Conservation (phyloP, 2,888 invertebrate species). For the Cyclophora punctaria region DNA sequence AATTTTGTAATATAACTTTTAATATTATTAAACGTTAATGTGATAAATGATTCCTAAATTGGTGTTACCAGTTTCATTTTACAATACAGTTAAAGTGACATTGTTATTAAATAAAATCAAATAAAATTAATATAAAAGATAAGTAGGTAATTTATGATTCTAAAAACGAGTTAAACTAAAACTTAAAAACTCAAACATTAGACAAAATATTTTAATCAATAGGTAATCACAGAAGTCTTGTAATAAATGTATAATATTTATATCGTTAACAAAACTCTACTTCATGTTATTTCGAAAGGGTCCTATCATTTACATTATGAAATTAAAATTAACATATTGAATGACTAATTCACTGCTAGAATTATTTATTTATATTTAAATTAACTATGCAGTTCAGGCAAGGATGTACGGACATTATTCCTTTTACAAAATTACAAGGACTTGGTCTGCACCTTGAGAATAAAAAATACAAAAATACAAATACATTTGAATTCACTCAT, state of each 20-base stretch:
- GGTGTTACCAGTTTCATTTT: neutral
- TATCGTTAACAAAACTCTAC: conserved; percentile 23
- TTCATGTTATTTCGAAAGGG: conserved; percentile 22
- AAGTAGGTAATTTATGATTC: conserved; percentile 16
- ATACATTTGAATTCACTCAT: too few relatives aligned
- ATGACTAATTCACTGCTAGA: conserved; percentile 37
- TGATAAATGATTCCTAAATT: neutral
- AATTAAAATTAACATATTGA: conserved; percentile 27
- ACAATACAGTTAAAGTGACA: neutral
- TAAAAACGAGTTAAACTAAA: conserved; percentile 32
- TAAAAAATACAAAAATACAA: too few relatives aligned
- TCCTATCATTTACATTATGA: conserved; percentile 32
- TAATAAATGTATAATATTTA: conserved; percentile 25
- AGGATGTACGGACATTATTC: conserved; percentile 35
- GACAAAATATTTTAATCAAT: conserved; percentile 23
- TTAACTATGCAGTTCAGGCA: conserved; percentile 44
- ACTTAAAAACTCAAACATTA: conserved; percentile 34
- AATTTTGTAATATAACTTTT: neutral
- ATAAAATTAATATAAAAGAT: neutral
- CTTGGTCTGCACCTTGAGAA: neutral
- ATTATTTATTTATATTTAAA: conserved; percentile 21
- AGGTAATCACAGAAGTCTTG: conserved; percentile 46
- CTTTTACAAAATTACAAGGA: conserved; percentile 3
- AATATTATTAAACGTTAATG: neutral
- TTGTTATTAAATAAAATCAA: neutral